A percentile compares a stretch with the other conserved stretches of the same genome.
These are phyloP conservation scores for Eurosta solidaginis DNA, from an alignment of 1,140 invertebrate genomes.

Conservation along the genomic window DNA sequence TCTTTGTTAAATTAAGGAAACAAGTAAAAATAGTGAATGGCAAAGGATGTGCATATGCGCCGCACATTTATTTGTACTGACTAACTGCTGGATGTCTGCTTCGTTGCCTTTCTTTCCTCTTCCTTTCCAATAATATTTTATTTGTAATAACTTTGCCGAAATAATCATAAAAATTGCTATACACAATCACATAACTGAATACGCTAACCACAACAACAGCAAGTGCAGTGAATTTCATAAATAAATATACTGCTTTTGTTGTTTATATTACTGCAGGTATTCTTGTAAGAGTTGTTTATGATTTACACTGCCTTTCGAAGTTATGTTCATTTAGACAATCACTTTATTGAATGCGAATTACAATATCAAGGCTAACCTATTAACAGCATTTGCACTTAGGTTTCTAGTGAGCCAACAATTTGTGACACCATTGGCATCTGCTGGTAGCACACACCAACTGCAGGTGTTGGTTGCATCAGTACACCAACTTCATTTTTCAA, in stretches of 20 bases:
- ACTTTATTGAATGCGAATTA: neutral
- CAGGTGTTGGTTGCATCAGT: too few relatives aligned
- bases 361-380: neutral
- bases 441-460: neutral
- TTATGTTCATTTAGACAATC: neutral
- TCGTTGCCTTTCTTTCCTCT: neutral
- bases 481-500: neutral
- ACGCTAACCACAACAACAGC: too few relatives aligned
- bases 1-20: neutral
- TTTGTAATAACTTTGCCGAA: neutral
- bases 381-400: neutral
- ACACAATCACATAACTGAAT: too few relatives aligned
- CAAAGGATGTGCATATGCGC: constrained; percentile 10
- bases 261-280: too few relatives aligned
- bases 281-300: neutral
- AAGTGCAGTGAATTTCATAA: too few relatives aligned
- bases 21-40: neutral
- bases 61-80: neutral
- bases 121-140: neutral
- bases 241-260: too few relatives aligned
- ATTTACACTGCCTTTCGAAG: neutral
- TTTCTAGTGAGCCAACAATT: too few relatives aligned
- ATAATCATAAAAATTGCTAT: too few relatives aligned
- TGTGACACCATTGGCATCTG: neutral
- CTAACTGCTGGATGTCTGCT: neutral